Evolutionary conservation across 1,140 invertebrate genomes (phyloP).

Genomic region (Ruditapes philippinarum): DNA sequence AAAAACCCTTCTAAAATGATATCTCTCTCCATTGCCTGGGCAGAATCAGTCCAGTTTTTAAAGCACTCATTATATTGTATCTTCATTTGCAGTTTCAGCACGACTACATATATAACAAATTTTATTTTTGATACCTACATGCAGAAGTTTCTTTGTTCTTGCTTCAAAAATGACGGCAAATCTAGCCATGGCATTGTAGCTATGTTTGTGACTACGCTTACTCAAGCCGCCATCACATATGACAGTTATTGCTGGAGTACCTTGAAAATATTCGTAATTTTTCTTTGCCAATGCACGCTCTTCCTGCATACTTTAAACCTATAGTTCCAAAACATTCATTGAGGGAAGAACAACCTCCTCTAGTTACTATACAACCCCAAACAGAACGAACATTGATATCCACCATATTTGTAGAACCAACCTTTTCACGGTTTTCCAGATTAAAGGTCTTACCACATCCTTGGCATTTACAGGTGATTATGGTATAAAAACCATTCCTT

Average conservation of each 20-base stretch:
- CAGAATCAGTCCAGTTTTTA: slow-evolving; percentile 84
- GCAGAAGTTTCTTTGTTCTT: slow-evolving; percentile 59
- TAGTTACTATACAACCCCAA: slow-evolving; percentile 54
- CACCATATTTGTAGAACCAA: not conserved
- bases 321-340: slow-evolving; percentile 51
- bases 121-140: slow-evolving; percentile 59
- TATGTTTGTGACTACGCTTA: slow-evolving; percentile 60
- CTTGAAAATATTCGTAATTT: slow-evolving; percentile 18
- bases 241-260: slow-evolving; percentile 58
- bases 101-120: slow-evolving; percentile 77
- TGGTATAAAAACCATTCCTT: slow-evolving; percentile 22
- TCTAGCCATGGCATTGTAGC: slow-evolving; percentile 68
- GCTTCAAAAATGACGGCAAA: slow-evolving; percentile 82
- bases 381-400: slow-evolving; percentile 55
- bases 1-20: slow-evolving; percentile 85
- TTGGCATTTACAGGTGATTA: not conserved
- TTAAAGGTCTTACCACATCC: not conserved
- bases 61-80: slow-evolving; percentile 47
- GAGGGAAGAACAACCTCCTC: slow-evolving; percentile 23
- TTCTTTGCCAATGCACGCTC: slow-evolving; percentile 50
- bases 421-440: not conserved
- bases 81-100: not conserved
- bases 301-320: slow-evolving; percentile 4
- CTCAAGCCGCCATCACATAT: slow-evolving; percentile 65
- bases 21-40: slow-evolving; percentile 81